Conservation (phyloP, 2,797 vertebrate genomes). For the Brachyrhaphis roseni region DNA sequence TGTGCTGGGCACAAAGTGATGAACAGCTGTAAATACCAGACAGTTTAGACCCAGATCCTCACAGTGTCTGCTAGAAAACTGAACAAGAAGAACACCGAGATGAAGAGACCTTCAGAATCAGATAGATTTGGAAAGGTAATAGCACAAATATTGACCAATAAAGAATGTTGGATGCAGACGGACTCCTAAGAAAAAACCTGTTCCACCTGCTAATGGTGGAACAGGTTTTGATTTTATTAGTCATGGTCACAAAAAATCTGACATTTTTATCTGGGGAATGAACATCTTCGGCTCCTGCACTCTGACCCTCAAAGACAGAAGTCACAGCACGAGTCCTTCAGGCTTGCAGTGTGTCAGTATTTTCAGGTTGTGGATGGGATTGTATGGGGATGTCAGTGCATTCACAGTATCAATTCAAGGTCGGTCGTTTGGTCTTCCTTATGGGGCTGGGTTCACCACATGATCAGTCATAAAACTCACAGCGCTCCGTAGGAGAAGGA, state of each 20-base stretch:
- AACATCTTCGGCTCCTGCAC: neutral
- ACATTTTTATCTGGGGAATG: neutral
- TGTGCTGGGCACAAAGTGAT: neutral
- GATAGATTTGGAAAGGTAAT: neutral
- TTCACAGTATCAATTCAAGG: constrained; percentile 59
- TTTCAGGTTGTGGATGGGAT: constrained; percentile 2
- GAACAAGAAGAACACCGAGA: neutral
- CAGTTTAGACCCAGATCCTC: neutral
- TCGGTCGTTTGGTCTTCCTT: constrained; percentile 26
- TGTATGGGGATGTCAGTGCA: constrained; percentile 7
- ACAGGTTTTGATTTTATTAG: neutral
- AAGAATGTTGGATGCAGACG: neutral
- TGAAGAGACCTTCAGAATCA: neutral
- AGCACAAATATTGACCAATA: neutral
- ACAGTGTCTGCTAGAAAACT: neutral
- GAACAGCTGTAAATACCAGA: neutral
- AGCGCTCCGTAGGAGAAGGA: constrained; percentile 38
- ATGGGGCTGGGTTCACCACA: constrained; percentile 58
- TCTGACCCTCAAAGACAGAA: constrained; percentile 16
- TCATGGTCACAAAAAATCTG: neutral
- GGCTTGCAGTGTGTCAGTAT: constrained; percentile 40
- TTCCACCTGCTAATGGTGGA: neutral
- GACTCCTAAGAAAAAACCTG: neutral
- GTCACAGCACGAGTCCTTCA: constrained; percentile 36
- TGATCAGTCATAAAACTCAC: constrained; percentile 39